These are phyloP conservation scores for Oxytorus armatus DNA, from an alignment of 2,888 invertebrate species.

Conservation along the genomic window DNA sequence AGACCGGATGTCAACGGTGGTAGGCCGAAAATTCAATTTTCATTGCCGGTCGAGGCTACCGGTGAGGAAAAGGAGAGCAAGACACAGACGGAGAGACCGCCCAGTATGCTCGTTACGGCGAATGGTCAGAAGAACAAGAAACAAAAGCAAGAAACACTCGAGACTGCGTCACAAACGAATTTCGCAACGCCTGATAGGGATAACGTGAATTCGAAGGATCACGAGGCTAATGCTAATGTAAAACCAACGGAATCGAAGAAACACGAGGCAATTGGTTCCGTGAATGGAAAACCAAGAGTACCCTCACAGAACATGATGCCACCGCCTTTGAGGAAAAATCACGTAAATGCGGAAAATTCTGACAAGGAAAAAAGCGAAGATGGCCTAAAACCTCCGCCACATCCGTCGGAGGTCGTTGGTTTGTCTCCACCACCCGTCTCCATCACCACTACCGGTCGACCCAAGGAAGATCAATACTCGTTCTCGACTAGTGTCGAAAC, in stretches of 20 bases:
- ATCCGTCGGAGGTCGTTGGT: constrained; percentile 79
- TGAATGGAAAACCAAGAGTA: constrained; percentile 69
- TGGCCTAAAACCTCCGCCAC: constrained; percentile 78
- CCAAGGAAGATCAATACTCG: constrained; percentile 73
- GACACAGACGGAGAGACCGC: constrained; percentile 79
- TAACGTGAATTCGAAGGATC: constrained; percentile 56
- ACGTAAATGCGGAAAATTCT: constrained; percentile 64
- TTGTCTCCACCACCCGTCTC: constrained; percentile 81
- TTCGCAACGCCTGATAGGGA: constrained; percentile 74
- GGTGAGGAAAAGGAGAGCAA: constrained; percentile 76
- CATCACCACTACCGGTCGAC: constrained; percentile 77
- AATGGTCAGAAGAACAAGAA: constrained; percentile 71
- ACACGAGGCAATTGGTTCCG: constrained; percentile 46
- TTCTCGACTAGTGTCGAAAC: constrained; percentile 72
- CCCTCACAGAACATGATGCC: constrained; percentile 80
- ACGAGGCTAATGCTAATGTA: constrained; percentile 35
- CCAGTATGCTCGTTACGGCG: constrained; percentile 75
- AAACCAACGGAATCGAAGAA: constrained; percentile 61
- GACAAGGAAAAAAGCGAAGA: constrained; percentile 73
- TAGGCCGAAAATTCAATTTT: constrained; percentile 77
- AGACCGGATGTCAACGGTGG: constrained; percentile 40
- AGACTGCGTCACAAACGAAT: constrained; percentile 78
- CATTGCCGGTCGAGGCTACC: constrained; percentile 77
- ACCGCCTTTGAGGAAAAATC: constrained; percentile 74
- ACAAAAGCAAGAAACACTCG: constrained; percentile 73